Conservation (phyloP, 2,888 invertebrate species). For the Fabriciana adippe region DNA sequence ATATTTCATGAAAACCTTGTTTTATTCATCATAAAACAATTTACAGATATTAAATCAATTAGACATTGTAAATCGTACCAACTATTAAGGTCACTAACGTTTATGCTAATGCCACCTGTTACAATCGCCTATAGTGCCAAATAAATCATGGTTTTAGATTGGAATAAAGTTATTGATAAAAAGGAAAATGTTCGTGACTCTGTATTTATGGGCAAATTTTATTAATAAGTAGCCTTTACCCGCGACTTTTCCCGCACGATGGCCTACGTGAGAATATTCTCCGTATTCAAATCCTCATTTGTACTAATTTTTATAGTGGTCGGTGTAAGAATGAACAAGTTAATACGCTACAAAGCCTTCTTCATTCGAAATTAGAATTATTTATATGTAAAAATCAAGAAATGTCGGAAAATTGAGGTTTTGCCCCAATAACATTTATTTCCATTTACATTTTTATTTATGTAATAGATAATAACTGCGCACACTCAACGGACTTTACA, state of each 20-base stretch:
- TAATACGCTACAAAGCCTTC: too few relatives aligned
- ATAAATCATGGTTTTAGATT: conserved; percentile 54
- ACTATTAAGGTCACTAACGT: conserved; percentile 53
- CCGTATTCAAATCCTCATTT: too few relatives aligned
- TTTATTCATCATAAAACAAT: conserved; percentile 27
- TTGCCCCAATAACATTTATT: too few relatives aligned
- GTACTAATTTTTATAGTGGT: too few relatives aligned
- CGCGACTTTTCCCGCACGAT: background rate
- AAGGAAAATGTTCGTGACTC: conserved; percentile 11
- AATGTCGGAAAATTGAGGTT: too few relatives aligned
- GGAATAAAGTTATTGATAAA: conserved; percentile 44
- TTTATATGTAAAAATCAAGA: too few relatives aligned
- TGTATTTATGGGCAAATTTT: background rate
- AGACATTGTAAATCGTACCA: conserved; percentile 30
- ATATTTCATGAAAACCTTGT: conserved; percentile 1
- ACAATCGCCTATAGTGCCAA: conserved; percentile 50
- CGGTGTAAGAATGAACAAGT: too few relatives aligned
- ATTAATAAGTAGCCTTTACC: background rate
- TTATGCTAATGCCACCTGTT: conserved; percentile 55
- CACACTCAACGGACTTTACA: too few relatives aligned
- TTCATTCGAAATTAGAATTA: too few relatives aligned
- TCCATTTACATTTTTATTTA: too few relatives aligned
- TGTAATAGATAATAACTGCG: too few relatives aligned
- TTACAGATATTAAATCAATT: conserved; percentile 31
- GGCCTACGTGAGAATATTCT: too few relatives aligned